Conservation (phyloP, 2,888 invertebrate species). For the Ectobius pallidus region DNA sequence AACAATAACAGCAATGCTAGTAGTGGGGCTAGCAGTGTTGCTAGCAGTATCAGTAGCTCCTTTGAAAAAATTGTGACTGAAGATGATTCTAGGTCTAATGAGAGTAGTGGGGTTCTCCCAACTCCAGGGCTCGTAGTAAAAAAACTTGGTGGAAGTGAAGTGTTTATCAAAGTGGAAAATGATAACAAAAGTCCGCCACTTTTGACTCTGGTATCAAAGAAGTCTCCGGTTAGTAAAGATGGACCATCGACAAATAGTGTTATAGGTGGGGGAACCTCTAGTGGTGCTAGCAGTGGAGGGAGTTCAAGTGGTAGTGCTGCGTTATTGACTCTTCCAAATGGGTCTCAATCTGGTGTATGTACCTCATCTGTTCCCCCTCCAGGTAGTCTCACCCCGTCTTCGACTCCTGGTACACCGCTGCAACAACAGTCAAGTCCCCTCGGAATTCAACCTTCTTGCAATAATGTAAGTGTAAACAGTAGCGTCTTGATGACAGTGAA, state of each 20-base stretch:
- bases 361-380: conserved; percentile 33
- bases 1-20: conserved; percentile 71
- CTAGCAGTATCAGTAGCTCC: conserved; percentile 65
- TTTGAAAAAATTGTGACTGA: conserved; percentile 76
- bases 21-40: conserved; percentile 73
- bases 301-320: background rate
- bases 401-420: conserved; percentile 42
- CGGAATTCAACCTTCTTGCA: conserved; percentile 59
- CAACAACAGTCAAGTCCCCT: conserved; percentile 52
- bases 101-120: conserved; percentile 48
- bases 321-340: conserved; percentile 8
- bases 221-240: conserved; percentile 1
- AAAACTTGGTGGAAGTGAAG: conserved; percentile 32
- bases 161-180: conserved; percentile 40
- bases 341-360: conserved; percentile 1
- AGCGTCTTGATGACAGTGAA: conserved; percentile 15
- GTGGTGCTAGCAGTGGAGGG: conserved; percentile 32
- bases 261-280: background rate
- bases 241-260: conserved; percentile 8
- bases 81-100: conserved; percentile 76
- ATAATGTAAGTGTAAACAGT: conserved; percentile 53
- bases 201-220: background rate
- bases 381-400: conserved; percentile 53
- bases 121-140: conserved; percentile 32
- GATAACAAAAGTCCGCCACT: conserved; percentile 36